Percentiles rank a stretch among this genome's conserved stretches.
phyloP scores from a whole-genome alignment of 2,113 vertebrate species.

The Thamnophis sirtalis region DNA sequence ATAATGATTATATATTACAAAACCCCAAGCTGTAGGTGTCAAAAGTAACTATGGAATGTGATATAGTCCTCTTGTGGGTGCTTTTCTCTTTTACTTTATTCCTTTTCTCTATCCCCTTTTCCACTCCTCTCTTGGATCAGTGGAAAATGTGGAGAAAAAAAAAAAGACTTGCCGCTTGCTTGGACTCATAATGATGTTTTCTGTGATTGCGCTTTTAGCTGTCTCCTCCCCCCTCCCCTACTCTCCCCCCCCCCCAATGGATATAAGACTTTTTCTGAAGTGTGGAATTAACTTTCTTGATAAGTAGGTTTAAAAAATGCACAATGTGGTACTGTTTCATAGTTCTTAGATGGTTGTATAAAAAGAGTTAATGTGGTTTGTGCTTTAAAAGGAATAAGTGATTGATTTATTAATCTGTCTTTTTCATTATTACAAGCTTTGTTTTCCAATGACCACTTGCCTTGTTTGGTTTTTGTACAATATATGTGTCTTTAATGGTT shows the following conservation, averaged over 20 bases:
- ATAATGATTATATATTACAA: constrained; percentile 64
- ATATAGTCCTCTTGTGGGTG: constrained; percentile 77
- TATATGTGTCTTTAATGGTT: constrained; percentile 13
- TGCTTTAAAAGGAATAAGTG: constrained; percentile 85
- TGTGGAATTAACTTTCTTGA: constrained; percentile 77
- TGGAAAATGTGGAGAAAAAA: constrained; percentile 75
- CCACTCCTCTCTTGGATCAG: constrained; percentile 65
- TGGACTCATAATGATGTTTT: constrained; percentile 72
- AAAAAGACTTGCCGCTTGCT: constrained; percentile 73
- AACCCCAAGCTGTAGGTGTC: constrained; percentile 71
- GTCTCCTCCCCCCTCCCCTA: constrained; percentile 63
- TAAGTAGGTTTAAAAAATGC: constrained; percentile 78
- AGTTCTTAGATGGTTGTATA: constrained; percentile 90
- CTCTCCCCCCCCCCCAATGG: constrained; percentile 63
- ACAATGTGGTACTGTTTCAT: constrained; percentile 86
- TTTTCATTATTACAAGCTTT: constrained; percentile 78
- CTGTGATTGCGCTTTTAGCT: constrained; percentile 77
- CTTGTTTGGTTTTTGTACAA: constrained; percentile 63
- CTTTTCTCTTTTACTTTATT: constrained; percentile 62
- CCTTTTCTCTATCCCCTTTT: constrained; percentile 65
- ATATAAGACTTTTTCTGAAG: constrained; percentile 71
- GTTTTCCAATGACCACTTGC: constrained; percentile 73
- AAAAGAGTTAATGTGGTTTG: constrained; percentile 83
- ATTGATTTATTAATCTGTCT: constrained; percentile 73
- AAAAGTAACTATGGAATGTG: constrained; percentile 82